Evolutionary conservation across 2,888 invertebrate species (phyloP).

Genomic region (Drosophila suboccidentalis): DNA sequence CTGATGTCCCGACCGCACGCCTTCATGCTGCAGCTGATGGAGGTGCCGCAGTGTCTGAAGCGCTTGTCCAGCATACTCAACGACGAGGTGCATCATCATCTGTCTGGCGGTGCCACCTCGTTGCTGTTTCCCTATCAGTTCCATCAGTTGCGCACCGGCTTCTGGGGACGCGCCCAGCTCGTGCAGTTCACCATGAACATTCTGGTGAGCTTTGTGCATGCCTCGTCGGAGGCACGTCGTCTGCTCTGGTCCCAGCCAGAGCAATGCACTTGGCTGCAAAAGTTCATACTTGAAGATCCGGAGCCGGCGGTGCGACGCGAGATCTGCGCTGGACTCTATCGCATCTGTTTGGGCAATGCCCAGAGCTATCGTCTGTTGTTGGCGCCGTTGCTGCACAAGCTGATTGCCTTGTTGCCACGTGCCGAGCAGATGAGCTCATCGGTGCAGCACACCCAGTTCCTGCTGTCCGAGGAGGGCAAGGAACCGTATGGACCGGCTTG

Average conservation of each 20-base stretch:
- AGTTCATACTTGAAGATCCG: constrained; percentile 95
- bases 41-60: constrained; percentile 92
- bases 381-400: constrained; percentile 92
- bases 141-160: constrained; percentile 95
- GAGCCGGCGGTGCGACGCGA: constrained; percentile 96
- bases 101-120: constrained; percentile 64
- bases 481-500: constrained; percentile 98
- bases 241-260: constrained; percentile 91
- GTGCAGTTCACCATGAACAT: constrained; percentile 97
- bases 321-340: constrained; percentile 96
- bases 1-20: constrained; percentile 88
- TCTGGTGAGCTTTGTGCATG: constrained; percentile 96
- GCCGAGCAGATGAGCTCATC: constrained; percentile 92
- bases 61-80: constrained; percentile 94
- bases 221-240: constrained; percentile 92
- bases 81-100: constrained; percentile 90
- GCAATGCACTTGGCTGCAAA: constrained; percentile 92
- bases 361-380: constrained; percentile 88
- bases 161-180: constrained; percentile 96
- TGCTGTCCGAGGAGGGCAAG: constrained; percentile 88
- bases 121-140: constrained; percentile 74
- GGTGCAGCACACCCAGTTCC: constrained; percentile 84
- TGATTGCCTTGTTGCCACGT: constrained; percentile 92
- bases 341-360: constrained; percentile 91
- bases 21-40: constrained; percentile 92